Base-by-base conservation (phyloP, 2,888 invertebrate species). In the Stenodema calcarata region DNA sequence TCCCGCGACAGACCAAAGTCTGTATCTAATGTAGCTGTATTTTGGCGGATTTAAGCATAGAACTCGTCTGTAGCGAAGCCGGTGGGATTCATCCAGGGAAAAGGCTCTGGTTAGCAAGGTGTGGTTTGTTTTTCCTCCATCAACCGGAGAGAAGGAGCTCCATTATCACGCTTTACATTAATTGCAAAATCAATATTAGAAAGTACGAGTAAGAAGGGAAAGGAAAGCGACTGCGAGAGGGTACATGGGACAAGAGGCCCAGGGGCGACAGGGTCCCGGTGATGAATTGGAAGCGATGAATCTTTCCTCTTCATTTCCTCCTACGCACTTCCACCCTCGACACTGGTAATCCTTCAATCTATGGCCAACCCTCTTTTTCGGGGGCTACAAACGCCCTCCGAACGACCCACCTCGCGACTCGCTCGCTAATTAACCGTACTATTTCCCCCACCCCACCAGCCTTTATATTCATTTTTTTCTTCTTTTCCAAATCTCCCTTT, bases 91-190 rank as follows among this genome's bases (percentile, higher is more conserved):
- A 62, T 62, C 23, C 23, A 23, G 9, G 4, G 4, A 9, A 23
- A 18, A 4, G 62, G 18, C 54, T 9, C 9, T 18, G 76, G 54
- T 18, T 7, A 3, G 12, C 27, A 44, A 50, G 81, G 54, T 54
- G 81, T 54, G 84, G 82, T 70, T 87, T 73, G 81, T 87, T 81
- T 78, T 86, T 81, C 86, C 82, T 75, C 76, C 54, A 23, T 62
- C 62, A 62, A 81, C 41, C 18, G 14, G 73, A 75, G 70, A 44
- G 44, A 82, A 73, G 78, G 70, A 86, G 82, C 86, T 89, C 89
- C 89, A 89, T 90, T 90, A 90, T 90, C 90, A 89, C 90, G 89
- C 89, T 89, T 89, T 89, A 89, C 90, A 90, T 90, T 90, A 90
- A 90, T 90, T 90, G 90, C 89, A 90, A 90, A 90, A 90, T 90